Base-by-base conservation (phyloP, 2,888 invertebrate genomes). In the Ormyrus labotus region DNA sequence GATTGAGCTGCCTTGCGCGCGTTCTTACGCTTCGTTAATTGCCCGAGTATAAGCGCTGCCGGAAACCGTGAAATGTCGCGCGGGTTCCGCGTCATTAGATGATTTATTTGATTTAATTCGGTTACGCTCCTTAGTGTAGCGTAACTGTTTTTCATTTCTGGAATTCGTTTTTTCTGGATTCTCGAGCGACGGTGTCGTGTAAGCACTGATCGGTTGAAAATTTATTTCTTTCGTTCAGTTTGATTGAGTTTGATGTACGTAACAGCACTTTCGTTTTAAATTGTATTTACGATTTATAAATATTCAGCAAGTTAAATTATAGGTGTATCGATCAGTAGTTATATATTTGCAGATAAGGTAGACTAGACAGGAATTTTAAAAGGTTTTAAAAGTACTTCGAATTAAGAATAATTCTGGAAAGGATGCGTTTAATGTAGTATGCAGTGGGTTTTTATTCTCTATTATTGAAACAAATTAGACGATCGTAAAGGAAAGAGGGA, bases 21-120 rank as follows among this genome's bases (percentile, higher is more conserved):
- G 34, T n/a, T 19, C 69, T 64, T 77, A 65, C 71, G 71, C 53
- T 60, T 72, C 60, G 67, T 78, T 78, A 78, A 78, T 71, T 34
- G 71, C 60, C 9, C 8, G 60, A 19, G 60, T 4, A 4, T 4
- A 4, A 34, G 13, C 11, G 9, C 8, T 77, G 55, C 70, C 51
- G 63, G 57, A 78, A 78, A 78, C 51, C 47, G 55, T n/a, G n/a
- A 65, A n/a, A 13, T 13, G 13, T 13, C 45, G 57, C 51, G 48
- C 71, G 51, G 55, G 19, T 13, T 47, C 6, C 47, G 5, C n/a
- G 6, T 8, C 47, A 7, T 48, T 19, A 10, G 6, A 65, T 78
- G 63, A 78, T 78, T 65, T 65, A 78, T 78, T 51, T 48, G 4
- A 71, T 13, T 65, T 60, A 51, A 51, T 71, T 63, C 45, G 8